These are phyloP conservation scores for Chamaetylas fuelleborni DNA, from an alignment of 2,113 vertebrate species.

Conservation along the genomic window DNA sequence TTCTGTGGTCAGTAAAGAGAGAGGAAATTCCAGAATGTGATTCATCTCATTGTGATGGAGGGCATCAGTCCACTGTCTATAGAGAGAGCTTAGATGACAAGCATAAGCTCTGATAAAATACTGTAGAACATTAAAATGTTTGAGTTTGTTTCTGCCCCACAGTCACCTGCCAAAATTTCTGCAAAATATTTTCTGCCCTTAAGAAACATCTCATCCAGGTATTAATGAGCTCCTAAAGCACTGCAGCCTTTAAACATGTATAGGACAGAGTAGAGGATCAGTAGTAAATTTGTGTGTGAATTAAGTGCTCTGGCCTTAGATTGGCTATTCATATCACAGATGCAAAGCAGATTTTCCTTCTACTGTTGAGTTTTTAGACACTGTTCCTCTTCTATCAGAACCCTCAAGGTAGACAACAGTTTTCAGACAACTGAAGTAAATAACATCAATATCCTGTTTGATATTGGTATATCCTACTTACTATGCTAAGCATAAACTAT, in stretches of 20 bases:
- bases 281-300: neutral
- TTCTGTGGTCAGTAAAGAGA: neutral
- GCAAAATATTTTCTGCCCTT: neutral
- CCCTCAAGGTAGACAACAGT: neutral
- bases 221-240: neutral
- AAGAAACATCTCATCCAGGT: neutral
- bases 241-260: neutral
- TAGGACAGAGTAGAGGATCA: neutral
- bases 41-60: neutral
- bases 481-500: neutral
- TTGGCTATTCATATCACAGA: neutral
- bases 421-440: neutral
- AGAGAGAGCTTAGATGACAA: neutral
- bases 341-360: neutral
- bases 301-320: neutral
- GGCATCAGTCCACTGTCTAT: neutral
- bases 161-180: neutral
- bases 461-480: neutral
- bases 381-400: neutral
- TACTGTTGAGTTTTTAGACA: neutral
- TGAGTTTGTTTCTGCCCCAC: neutral
- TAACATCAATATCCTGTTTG: neutral
- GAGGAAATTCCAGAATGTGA: neutral
- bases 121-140: neutral
- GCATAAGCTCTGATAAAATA: neutral